Conservation (phyloP, 2,888 invertebrate genomes). For the Drosophila pseudotalamancana region DNA sequence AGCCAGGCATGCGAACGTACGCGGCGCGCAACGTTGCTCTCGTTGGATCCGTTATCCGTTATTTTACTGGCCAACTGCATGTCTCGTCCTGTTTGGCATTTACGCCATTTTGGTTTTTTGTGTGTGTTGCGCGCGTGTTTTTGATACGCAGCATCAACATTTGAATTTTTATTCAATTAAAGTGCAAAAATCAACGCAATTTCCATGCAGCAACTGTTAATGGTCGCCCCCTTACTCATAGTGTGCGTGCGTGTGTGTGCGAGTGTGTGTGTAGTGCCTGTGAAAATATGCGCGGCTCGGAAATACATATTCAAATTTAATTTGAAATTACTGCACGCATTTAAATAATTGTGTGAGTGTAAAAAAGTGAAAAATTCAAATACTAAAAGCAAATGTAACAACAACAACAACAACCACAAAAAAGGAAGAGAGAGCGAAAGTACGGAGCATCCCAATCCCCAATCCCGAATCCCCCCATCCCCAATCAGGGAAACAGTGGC, state of each 20-base stretch:
- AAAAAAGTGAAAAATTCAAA: conserved; percentile 42
- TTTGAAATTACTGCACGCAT: conserved; percentile 76
- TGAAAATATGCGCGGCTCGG: conserved; percentile 63
- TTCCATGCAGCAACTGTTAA: conserved; percentile 48
- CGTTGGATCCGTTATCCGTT: not conserved
- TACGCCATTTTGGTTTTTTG: conserved; percentile 34
- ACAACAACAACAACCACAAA: conserved; percentile 7
- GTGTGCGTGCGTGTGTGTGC: conserved; percentile 9
- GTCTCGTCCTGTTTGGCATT: conserved; percentile 25
- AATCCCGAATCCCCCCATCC: not conserved
- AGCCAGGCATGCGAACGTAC: conserved; percentile 70
- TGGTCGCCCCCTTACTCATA: not conserved
- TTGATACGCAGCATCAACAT: conserved; percentile 56
- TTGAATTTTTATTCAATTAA: conserved; percentile 78
- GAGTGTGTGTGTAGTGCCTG: conserved; percentile 21
- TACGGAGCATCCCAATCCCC: too few species aligned
- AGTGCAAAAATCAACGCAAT: conserved; percentile 61
- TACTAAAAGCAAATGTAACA: conserved; percentile 9
- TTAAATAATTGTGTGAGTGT: conserved; percentile 69
- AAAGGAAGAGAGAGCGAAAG: conserved; percentile 3
- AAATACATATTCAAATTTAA: conserved; percentile 76
- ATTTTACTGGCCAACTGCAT: conserved; percentile 3
- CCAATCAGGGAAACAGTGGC: conserved; percentile 6
- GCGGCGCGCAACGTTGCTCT: conserved; percentile 46
- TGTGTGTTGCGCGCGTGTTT: conserved; percentile 40